A percentile compares a stretch with the other conserved stretches of the same genome.
phyloP scores from a whole-genome alignment of 2,113 vertebrate genomes.

The Eulemur rufifrons region DNA sequence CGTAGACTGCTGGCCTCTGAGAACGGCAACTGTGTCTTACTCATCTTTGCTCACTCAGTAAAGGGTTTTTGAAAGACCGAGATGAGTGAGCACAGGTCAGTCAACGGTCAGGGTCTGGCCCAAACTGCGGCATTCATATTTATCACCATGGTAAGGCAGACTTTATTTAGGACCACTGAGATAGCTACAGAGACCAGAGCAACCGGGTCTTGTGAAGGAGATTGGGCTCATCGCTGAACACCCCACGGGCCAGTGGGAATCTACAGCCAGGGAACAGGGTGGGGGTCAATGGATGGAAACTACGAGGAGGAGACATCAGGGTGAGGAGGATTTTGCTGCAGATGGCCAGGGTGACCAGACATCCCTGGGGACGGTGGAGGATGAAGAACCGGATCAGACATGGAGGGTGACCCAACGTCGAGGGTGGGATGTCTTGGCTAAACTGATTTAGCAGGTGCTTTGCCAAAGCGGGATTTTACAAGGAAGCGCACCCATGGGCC shows the following conservation, averaged over 20 bases:
- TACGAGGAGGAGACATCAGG: not conserved
- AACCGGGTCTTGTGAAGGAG: not conserved
- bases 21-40: rapidly evolving
- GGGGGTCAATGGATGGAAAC: no score
- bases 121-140: no score
- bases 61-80: not conserved
- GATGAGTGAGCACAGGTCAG: no score
- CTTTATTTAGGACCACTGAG: no score
- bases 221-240: not conserved
- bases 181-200: no score
- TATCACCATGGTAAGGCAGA: not conserved
- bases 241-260: no score
- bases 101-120: not conserved
- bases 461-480: not conserved
- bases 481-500: not conserved
- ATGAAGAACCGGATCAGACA: not conserved
- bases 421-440: not conserved
- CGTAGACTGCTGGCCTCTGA: rapidly evolving
- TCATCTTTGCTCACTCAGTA: not conserved
- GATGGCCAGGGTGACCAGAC: not conserved
- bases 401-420: not conserved
- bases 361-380: not conserved
- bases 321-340: not conserved
- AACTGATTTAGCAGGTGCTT: not conserved
- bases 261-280: not conserved